These are phyloP conservation scores for Drosophila paulistorum DNA, from an alignment of 1,140 invertebrate species.

Conservation along the genomic window DNA sequence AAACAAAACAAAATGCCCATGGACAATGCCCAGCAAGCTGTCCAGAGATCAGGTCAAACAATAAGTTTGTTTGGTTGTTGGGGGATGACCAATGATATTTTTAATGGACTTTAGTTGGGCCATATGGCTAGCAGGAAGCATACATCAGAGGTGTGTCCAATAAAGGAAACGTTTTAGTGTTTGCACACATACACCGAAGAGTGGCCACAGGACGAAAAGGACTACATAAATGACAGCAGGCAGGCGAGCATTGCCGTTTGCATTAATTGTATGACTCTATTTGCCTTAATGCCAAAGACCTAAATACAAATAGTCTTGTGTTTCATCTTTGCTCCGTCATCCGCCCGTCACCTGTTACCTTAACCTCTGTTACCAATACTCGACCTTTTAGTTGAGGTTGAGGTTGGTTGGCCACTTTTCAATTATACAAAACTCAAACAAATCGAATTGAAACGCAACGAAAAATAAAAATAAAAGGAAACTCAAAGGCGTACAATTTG, in stretches of 20 bases:
- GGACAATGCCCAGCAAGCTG: conserved; percentile 21
- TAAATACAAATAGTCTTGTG: conserved; percentile 60
- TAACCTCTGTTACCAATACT: conserved; percentile 2
- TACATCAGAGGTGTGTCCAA: conserved; percentile 38
- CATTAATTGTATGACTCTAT: conserved; percentile 74
- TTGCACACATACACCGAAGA: conserved; percentile 29
- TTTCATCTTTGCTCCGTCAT: conserved; percentile 18
- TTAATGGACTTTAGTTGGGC: conserved; percentile 32
- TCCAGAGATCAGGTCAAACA: conserved; percentile 23
- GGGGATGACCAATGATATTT: conserved; percentile 33
- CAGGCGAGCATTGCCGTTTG: conserved; percentile 47
- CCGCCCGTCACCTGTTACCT: conserved; percentile 12
- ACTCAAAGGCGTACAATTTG: conserved; percentile 76
- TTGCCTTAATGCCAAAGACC: conserved; percentile 49
- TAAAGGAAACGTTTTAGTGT: conserved; percentile 52
- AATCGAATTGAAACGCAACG: conserved; percentile 55
- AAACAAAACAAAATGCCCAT: conserved; percentile 47
- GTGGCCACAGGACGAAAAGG: conserved; percentile 33
- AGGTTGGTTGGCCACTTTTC: conserved; percentile 56
- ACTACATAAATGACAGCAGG: no score
- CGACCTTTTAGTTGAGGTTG: neutral
- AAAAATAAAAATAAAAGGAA: neutral
- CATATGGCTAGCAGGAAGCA: conserved; percentile 21
- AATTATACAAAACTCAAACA: conserved; percentile 65
- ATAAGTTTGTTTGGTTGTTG: neutral